A percentile compares a stretch with the other conserved stretches of the same genome.
Conservation (phyloP, 23 tunicate genomes). For the Halocynthia roretzi region DNA sequence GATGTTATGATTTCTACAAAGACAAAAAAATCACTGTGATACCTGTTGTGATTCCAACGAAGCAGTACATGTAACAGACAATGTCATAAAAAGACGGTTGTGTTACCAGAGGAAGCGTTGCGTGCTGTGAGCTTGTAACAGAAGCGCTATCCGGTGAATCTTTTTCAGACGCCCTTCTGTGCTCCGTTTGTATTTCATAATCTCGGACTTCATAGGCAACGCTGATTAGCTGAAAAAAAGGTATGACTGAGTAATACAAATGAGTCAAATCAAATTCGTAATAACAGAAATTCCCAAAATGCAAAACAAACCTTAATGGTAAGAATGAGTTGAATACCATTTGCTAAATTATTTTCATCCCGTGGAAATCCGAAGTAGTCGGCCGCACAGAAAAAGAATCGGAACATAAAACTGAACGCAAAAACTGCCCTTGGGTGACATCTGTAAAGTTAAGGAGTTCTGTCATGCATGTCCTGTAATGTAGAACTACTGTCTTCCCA, state of each 20-base stretch:
- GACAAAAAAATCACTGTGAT: too few species aligned
- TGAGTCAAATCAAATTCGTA: neutral
- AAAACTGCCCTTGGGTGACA: slow-evolving; percentile 10
- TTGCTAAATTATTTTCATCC: slow-evolving; percentile 8
- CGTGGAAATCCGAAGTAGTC: neutral
- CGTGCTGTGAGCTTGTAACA: slow-evolving; percentile 7
- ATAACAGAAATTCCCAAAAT: neutral
- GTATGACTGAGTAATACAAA: too few species aligned
- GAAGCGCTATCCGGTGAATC: too few species aligned
- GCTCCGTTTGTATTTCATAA: neutral
- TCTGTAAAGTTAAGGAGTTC: neutral
- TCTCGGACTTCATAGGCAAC: slow-evolving; percentile 23
- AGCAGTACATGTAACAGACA: too few species aligned
- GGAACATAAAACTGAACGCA: neutral
- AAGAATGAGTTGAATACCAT: slow-evolving; percentile 11
- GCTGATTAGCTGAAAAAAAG: slow-evolving; percentile 8
- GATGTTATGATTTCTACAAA: neutral
- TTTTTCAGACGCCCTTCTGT: too few species aligned
- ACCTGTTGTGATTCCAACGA: slow-evolving; percentile 17
- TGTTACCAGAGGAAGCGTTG: slow-evolving; percentile 11
- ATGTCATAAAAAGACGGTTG: too few species aligned
- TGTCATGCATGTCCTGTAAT: too few species aligned
- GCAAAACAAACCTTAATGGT: neutral
- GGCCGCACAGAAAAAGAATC: slow-evolving; percentile 10
- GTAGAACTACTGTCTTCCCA: too few species aligned